Conservation (phyloP, 1,140 invertebrate species). For the Eulimnadia texana region DNA sequence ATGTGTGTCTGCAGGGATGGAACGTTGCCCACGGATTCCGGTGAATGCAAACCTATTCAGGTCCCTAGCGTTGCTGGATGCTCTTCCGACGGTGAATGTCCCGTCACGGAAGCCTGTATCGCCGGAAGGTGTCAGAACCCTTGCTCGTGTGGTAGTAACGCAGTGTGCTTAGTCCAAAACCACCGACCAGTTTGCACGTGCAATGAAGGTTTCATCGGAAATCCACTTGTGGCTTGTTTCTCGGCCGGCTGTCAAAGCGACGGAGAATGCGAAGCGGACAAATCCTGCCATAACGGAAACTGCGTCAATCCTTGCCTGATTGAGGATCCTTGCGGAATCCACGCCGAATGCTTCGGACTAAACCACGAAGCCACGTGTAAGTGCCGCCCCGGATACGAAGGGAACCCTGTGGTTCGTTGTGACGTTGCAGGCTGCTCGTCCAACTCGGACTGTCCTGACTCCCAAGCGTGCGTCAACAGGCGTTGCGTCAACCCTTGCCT, state of each 20-base stretch:
- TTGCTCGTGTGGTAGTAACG: conserved; percentile 57
- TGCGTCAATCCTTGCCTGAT: conserved; percentile 60
- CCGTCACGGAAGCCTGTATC: conserved; percentile 49
- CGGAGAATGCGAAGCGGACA: conserved; percentile 45
- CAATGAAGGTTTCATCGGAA: conserved; percentile 45
- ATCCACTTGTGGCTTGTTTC: conserved; percentile 53
- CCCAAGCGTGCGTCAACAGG: conserved; percentile 64
- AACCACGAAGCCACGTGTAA: conserved; percentile 58
- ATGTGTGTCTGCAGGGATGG: conserved; percentile 72
- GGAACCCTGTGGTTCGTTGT: conserved; percentile 47
- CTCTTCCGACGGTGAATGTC: conserved; percentile 51
- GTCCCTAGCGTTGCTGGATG: conserved; percentile 48
- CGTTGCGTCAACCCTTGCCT: conserved; percentile 59
- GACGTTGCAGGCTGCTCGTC: conserved; percentile 41
- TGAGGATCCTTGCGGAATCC: conserved; percentile 50
- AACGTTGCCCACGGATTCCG: conserved; percentile 44
- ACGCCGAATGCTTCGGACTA: conserved; percentile 59
- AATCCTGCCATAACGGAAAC: conserved; percentile 51
- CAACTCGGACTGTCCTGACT: conserved; percentile 66
- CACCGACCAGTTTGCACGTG: conserved; percentile 59
- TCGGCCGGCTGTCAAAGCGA: conserved; percentile 29
- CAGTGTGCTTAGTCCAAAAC: conserved; percentile 51
- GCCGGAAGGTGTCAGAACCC: conserved; percentile 60
- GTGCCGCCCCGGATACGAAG: conserved; percentile 59
- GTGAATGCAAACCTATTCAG: conserved; percentile 19